Percentiles rank a stretch among this genome's conserved stretches.
phyloP scores from a whole-genome alignment of 1,140 invertebrate genomes.

The Rhyacophila brunnea region DNA sequence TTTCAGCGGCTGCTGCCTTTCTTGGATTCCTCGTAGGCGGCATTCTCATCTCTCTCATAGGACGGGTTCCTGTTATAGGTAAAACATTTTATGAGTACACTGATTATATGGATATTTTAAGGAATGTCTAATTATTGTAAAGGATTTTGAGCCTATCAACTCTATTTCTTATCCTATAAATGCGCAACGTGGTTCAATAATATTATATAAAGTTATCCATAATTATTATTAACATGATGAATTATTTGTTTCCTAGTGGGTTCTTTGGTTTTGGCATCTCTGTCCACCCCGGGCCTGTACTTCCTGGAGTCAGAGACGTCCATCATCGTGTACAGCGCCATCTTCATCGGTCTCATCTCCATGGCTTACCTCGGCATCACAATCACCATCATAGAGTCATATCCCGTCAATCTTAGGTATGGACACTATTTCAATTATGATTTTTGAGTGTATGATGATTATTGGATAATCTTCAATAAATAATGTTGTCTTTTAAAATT shows the following conservation, averaged over 20 bases:
- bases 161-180: no score
- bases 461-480: no score
- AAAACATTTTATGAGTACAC: no score
- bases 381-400: conserved; percentile 43
- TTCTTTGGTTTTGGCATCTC: conserved; percentile 16
- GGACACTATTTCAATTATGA: background rate
- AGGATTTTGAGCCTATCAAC: conserved; percentile 8
- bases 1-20: conserved; percentile 11
- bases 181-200: no score
- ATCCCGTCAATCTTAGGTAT: conserved; percentile 49
- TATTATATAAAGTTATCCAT: no score
- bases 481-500: no score
- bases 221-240: no score
- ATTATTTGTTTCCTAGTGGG: conserved; percentile 24
- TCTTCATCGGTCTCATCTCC: conserved; percentile 42
- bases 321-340: conserved; percentile 33
- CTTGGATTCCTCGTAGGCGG: conserved; percentile 7
- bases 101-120: no score
- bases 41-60: background rate
- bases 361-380: conserved; percentile 44
- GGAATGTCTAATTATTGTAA: no score
- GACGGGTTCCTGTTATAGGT: conserved; percentile 6
- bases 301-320: conserved; percentile 40
- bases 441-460: no score
- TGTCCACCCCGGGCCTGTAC: conserved; percentile 39